Evolutionary conservation across 2,888 invertebrate species (phyloP).

Genomic region (Caenorhabditis plicata): DNA sequence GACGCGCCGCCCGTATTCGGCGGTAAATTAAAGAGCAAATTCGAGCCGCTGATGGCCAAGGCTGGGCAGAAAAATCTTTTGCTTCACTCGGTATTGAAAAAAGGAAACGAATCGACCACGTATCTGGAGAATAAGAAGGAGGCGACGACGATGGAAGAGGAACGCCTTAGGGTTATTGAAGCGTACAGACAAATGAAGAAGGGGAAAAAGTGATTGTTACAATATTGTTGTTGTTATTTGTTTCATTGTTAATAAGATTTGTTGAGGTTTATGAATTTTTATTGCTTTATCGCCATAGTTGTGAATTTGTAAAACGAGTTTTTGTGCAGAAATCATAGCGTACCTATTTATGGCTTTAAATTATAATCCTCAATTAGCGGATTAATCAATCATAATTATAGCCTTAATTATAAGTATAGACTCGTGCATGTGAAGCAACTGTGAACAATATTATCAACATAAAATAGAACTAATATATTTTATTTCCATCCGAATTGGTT

Average conservation of each 20-base stretch:
- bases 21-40: slow-evolving; percentile 38
- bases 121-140: slow-evolving; percentile 29
- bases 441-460: too few species aligned
- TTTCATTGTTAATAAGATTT: slow-evolving; percentile 10
- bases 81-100: slow-evolving; percentile 45
- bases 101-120: slow-evolving; percentile 19
- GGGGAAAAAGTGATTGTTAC: slow-evolving; percentile 12
- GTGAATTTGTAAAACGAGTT: too few species aligned
- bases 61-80: slow-evolving; percentile 54
- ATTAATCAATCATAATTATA: too few species aligned
- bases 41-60: slow-evolving; percentile 46
- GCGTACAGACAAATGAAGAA: slow-evolving; percentile 52
- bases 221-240: not conserved
- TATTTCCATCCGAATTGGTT: too few species aligned
- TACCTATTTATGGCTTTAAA: too few species aligned
- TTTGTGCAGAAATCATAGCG: too few species aligned
- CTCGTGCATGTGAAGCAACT: too few species aligned
- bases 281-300: not conserved
- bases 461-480: too few species aligned
- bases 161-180: slow-evolving; percentile 51
- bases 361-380: too few species aligned
- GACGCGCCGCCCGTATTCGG: slow-evolving; percentile 56
- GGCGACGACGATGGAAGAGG: slow-evolving; percentile 21
- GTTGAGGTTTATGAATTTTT: slow-evolving; percentile 6
- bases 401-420: too few species aligned